Conservation (phyloP, 2,888 invertebrate genomes). For the Lymantria dispar region DNA sequence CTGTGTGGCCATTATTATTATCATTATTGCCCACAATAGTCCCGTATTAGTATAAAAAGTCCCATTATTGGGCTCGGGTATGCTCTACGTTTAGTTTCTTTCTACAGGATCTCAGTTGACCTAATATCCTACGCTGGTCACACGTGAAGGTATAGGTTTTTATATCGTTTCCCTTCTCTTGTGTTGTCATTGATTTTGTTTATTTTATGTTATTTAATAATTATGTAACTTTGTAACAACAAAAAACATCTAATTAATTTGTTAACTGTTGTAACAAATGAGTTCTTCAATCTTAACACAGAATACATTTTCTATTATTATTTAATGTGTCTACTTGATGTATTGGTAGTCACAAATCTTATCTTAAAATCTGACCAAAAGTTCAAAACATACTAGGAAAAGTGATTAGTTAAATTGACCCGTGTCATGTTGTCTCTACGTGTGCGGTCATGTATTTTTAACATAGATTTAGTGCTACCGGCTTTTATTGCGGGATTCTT, state of each 20-base stretch:
- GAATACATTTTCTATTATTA: conserved; percentile 4
- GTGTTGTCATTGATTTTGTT: no score
- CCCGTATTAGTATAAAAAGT: no score
- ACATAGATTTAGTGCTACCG: conserved; percentile 45
- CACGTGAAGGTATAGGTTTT: no score
- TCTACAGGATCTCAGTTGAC: no score
- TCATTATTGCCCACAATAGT: no score
- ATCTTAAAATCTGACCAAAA: conserved; percentile 27
- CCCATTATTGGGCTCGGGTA: no score
- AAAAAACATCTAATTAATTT: not conserved
- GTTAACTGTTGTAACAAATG: not conserved
- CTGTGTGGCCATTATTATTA: no score
- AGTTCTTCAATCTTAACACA: not conserved
- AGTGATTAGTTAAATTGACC: conserved; percentile 42
- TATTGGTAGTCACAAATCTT: conserved; percentile 20
- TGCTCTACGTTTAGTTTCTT: no score
- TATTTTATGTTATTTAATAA: not conserved
- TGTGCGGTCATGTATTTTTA: conserved; percentile 34
- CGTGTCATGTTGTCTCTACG: conserved; percentile 19
- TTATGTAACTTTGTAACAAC: not conserved
- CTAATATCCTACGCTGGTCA: no score
- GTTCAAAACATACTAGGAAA: conserved; percentile 41
- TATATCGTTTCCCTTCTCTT: no score
- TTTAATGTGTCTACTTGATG: conserved; percentile 17
- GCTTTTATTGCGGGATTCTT: conserved; percentile 2